phyloP scores from a whole-genome alignment of 2,113 vertebrate genomes.

The Leptodactylus fuscus region DNA sequence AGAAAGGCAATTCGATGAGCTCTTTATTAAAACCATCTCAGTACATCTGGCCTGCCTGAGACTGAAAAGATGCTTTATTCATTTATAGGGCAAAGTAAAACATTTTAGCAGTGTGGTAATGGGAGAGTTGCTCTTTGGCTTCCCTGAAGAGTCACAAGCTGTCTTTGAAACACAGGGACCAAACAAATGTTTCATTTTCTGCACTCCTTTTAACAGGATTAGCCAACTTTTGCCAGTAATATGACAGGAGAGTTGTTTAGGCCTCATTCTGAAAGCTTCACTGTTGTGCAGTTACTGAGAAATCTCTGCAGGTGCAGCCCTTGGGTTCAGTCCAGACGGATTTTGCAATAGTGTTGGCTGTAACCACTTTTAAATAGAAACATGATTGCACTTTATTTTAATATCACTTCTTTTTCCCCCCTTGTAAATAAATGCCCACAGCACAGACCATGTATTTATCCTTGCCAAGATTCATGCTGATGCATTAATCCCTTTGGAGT shows the following conservation, averaged over 20 bases:
- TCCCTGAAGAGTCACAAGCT: constrained; percentile 67
- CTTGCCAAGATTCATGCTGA: constrained; percentile 65
- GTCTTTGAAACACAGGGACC: constrained; percentile 68
- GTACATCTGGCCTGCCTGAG: constrained; percentile 62
- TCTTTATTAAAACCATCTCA: constrained; percentile 59
- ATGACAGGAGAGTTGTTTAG: constrained; percentile 75
- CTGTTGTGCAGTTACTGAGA: constrained; percentile 67
- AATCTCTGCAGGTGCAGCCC: constrained; percentile 73
- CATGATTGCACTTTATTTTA: constrained; percentile 68
- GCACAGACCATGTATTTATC: constrained; percentile 59
- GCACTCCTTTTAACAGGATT: constrained; percentile 59
- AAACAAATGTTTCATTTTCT: constrained; percentile 69
- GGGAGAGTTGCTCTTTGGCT: constrained; percentile 69
- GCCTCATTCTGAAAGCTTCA: constrained; percentile 64
- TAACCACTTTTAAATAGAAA: constrained; percentile 72
- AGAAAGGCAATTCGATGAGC: constrained; percentile 22
- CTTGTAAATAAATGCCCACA: constrained; percentile 61
- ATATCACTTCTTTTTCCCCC: constrained; percentile 62
- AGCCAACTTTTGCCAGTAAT: constrained; percentile 77
- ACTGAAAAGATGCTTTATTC: constrained; percentile 59
- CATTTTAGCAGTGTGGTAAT: constrained; percentile 67
- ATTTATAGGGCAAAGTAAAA: constrained; percentile 63
- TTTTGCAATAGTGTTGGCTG: constrained; percentile 74
- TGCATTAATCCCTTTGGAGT: constrained; percentile 63
- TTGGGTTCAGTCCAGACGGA: constrained; percentile 73